Base-by-base conservation (phyloP, 1,140 invertebrate species). In the Eumaeus atala region DNA sequence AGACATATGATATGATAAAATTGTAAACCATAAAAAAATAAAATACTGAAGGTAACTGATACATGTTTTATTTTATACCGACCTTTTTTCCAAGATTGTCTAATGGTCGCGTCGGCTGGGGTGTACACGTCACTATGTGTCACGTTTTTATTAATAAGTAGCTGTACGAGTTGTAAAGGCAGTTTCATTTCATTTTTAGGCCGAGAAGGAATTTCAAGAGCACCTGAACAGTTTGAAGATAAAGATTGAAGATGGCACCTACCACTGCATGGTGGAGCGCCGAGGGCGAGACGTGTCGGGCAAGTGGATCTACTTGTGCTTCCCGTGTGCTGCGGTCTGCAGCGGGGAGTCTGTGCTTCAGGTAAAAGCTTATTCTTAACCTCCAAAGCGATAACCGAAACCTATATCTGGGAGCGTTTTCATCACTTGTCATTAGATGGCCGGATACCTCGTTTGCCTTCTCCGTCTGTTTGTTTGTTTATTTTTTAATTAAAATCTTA, bases 211-310 rank as follows among this genome's bases (percentile, higher is more conserved):
- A 72, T 85, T 87, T 50, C 70, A 73, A 52, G 70, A 82, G 21
- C 82, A 87, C 54, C 56, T 87, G 37, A 77, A 69, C 59, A 82
- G 80, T 61, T 74, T 85, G 64, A 81, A 85, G 72, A 75, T 87
- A 48, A 67, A 65, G 48, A 50, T 73, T 9, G 82, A 85, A 33
- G 70, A 85, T 84, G 84, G 72, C 12, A 65, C 9, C n/a, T 42
- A 53, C 16, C 65, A 72, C 4, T 62, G 61, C 49, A 83, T 87
- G 79, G 75, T 84, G 63, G 77, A 87, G 61, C 54, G 78, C 8
- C 72, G 70, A n/a, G 74, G 67, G 7, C 71, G 80, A 6, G 81
- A 87, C 42, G 56, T 76, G 0, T 72, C 74, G 14, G 80, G 80
- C 16, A 81, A 85, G 51, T 84, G 79, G 78, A 75, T 80, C 40